phyloP scores from a whole-genome alignment of 2,113 vertebrate genomes.

The Passer montanus region DNA sequence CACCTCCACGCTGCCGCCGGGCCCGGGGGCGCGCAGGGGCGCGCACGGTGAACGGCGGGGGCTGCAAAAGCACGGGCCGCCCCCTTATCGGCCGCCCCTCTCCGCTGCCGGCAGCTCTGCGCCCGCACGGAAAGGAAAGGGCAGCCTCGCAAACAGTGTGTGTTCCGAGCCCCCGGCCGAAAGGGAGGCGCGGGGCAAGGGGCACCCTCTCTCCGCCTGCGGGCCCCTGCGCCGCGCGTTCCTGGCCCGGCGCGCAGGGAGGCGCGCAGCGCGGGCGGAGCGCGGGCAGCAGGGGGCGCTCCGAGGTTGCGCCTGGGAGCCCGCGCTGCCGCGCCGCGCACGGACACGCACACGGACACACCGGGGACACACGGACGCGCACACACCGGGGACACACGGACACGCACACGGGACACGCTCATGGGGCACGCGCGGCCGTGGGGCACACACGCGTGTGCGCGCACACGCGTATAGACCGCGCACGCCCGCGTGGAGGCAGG shows the following conservation, averaged over 20 bases:
- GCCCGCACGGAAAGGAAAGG: background rate
- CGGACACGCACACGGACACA: background rate
- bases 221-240: background rate
- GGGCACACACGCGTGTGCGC: background rate
- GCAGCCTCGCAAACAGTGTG: background rate
- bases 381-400: background rate
- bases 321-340: background rate
- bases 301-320: conserved; percentile 72
- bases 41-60: background rate
- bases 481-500: background rate
- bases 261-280: background rate
- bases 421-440: accelerated
- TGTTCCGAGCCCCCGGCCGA: background rate
- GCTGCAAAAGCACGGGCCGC: background rate
- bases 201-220: too few species aligned
- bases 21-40: background rate
- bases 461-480: accelerated
- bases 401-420: too few species aligned
- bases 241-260: background rate
- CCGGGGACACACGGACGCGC: background rate
- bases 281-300: conserved; percentile 89
- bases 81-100: background rate
- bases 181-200: background rate
- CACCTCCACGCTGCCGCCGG: background rate
- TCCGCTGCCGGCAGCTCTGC: background rate